Conservation (phyloP, 2,113 vertebrate genomes). For the Silurus meridionalis region DNA sequence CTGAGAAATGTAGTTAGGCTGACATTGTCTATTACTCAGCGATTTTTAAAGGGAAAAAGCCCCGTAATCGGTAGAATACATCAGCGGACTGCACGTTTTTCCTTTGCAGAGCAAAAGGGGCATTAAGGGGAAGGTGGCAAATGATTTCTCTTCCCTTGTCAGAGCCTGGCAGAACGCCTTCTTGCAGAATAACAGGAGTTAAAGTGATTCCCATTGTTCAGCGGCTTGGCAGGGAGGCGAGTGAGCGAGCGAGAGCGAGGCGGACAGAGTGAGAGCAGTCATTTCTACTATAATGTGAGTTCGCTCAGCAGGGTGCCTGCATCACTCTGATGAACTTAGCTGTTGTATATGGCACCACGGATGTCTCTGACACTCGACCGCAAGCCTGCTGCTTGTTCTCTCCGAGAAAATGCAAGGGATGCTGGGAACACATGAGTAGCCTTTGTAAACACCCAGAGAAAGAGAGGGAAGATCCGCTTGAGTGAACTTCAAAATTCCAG, state of each 20-base stretch:
- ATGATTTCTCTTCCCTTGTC: conserved; percentile 61
- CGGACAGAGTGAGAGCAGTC: conserved; percentile 57
- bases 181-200: conserved; percentile 73
- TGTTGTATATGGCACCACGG: conserved; percentile 62
- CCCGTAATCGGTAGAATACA: conserved; percentile 57
- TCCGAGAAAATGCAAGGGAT: conserved; percentile 11
- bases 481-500: conserved; percentile 5
- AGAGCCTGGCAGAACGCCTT: conserved; percentile 69
- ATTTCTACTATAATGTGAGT: conserved; percentile 78
- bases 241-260: conserved; percentile 43
- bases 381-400: conserved; percentile 27
- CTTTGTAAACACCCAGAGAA: neutral
- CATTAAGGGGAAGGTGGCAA: conserved; percentile 52
- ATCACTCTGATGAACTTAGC: conserved; percentile 70
- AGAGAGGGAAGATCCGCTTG: neutral
- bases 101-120: conserved; percentile 27
- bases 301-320: conserved; percentile 56
- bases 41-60: conserved; percentile 42
- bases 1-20: conserved; percentile 61
- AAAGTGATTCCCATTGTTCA: conserved; percentile 70
- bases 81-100: conserved; percentile 48
- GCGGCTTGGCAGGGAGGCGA: conserved; percentile 62
- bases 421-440: conserved; percentile 4
- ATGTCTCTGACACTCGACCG: conserved; percentile 27
- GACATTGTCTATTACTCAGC: conserved; percentile 48